Evolutionary conservation across 2,797 vertebrate genomes (phyloP).

Genomic region (Aphelocoma californica): DNA sequence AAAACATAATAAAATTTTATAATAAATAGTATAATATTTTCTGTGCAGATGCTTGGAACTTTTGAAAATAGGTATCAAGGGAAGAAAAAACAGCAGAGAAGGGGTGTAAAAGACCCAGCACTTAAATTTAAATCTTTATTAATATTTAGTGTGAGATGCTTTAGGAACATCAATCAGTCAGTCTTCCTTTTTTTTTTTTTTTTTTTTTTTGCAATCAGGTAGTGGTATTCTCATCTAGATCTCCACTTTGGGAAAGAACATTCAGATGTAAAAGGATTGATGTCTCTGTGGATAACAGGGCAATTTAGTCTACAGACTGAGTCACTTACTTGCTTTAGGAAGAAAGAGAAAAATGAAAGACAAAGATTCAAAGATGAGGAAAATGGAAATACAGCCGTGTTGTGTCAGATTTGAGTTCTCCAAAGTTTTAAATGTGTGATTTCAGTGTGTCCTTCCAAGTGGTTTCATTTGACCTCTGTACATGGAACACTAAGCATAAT

Average conservation of each 20-base stretch:
- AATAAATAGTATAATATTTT: background rate
- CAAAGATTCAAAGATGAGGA: background rate
- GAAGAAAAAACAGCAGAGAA: background rate
- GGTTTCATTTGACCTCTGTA: slow-evolving; percentile 7
- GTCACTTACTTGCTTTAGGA: background rate
- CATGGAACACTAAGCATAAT: slow-evolving; percentile 36
- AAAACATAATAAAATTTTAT: background rate
- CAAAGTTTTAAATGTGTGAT: slow-evolving; percentile 17
- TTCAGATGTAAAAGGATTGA: background rate
- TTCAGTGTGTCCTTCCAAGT: slow-evolving; percentile 3
- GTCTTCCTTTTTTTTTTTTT: background rate
- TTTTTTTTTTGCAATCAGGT: background rate
- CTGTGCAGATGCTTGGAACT: background rate
- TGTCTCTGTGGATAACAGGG: background rate
- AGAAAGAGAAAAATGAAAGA: slow-evolving; percentile 7
- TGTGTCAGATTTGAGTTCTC: background rate
- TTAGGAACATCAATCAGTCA: background rate
- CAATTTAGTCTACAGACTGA: background rate
- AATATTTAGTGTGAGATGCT: background rate
- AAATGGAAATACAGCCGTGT: background rate
- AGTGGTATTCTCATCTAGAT: background rate
- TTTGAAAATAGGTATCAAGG: background rate
- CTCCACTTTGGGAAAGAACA: background rate
- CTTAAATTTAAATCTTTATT: background rate
- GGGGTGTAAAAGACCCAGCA: background rate